Conservation (phyloP, 2,797 vertebrate genomes). For the Catharus ustulatus region DNA sequence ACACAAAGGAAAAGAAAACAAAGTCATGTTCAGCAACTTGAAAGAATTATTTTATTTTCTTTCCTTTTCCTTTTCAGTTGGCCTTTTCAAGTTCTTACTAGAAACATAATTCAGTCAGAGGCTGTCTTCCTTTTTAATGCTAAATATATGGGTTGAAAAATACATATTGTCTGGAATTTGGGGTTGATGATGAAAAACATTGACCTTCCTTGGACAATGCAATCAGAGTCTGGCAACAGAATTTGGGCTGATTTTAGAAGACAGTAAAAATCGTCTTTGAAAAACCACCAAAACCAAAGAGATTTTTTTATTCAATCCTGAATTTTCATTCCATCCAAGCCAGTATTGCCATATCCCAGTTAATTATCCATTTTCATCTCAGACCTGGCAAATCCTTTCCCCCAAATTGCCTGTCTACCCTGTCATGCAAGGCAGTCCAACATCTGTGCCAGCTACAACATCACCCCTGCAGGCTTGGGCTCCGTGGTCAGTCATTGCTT, state of each 20-base stretch:
- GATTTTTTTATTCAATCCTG: not conserved
- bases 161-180: not conserved
- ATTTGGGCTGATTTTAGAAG: not conserved
- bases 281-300: not conserved
- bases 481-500: not conserved
- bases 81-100: not conserved
- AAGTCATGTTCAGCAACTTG: not conserved
- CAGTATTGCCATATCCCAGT: not conserved
- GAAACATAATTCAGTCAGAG: not conserved
- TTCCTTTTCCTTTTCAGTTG: not conserved
- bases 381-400: not conserved
- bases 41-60: not conserved
- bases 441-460: not conserved
- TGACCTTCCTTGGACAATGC: not conserved
- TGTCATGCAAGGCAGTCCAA: not conserved
- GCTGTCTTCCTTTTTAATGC: not conserved
- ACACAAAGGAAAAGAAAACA: conserved; percentile 2
- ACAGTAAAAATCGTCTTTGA: not conserved
- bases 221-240: not conserved
- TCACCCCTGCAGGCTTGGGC: not conserved
- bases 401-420: not conserved
- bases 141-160: not conserved
- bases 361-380: not conserved
- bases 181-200: not conserved
- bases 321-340: not conserved